phyloP scores from a whole-genome alignment of 2,113 vertebrate species.

The Thermophis baileyi region DNA sequence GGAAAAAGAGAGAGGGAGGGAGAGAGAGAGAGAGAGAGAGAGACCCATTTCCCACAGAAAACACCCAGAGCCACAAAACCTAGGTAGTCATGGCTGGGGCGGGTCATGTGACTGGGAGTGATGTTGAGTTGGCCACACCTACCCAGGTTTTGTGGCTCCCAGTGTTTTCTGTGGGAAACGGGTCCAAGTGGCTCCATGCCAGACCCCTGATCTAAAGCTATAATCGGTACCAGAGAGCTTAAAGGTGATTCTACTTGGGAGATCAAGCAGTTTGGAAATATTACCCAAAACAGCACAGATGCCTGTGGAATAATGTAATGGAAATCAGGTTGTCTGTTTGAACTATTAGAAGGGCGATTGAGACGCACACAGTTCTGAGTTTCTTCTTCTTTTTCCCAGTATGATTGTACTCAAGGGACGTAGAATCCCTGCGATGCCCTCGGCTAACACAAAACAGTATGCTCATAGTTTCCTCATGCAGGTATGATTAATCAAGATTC shows the following conservation, averaged over 20 bases:
- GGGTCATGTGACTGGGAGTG: no score
- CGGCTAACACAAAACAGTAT: neutral
- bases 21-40: no score
- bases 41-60: no score
- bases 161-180: no score
- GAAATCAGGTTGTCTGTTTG: neutral
- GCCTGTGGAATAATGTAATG: slow-evolving; percentile 4
- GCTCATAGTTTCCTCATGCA: neutral
- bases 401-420: neutral
- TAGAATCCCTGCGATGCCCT: neutral
- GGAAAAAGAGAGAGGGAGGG: no score
- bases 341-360: neutral
- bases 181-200: no score
- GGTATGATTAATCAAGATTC: neutral
- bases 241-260: slow-evolving; percentile 31
- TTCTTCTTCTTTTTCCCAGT: neutral
- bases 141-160: no score
- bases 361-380: neutral
- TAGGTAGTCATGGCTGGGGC: no score
- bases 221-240: slow-evolving; percentile 28
- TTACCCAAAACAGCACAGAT: slow-evolving; percentile 21
- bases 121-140: no score
- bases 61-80: no score
- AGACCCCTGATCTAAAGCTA: neutral
- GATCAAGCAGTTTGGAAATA: slow-evolving; percentile 12